These are phyloP conservation scores for Heterotilapia buettikoferi DNA, from an alignment of 2,113 vertebrate species.

Conservation along the genomic window DNA sequence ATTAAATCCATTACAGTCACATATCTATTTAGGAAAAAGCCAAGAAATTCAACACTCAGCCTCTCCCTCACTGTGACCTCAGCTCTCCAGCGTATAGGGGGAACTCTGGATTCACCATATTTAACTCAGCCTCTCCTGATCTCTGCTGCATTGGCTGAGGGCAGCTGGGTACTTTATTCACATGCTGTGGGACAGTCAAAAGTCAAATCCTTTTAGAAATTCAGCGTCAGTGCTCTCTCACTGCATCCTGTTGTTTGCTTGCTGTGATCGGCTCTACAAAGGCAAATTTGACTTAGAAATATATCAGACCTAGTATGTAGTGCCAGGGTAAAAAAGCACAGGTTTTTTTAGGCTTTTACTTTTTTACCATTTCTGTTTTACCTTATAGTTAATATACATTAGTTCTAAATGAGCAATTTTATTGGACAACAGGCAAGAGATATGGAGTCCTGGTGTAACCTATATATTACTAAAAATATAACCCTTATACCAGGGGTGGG, in stretches of 20 bases:
- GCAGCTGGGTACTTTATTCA: not conserved
- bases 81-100: not conserved
- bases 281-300: not conserved
- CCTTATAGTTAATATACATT: not conserved
- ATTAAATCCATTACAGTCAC: not conserved
- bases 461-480: not conserved
- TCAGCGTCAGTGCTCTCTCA: not conserved
- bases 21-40: not conserved
- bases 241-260: not conserved
- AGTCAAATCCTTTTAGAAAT: not conserved
- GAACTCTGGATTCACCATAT: not conserved
- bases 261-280: not conserved
- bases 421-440: not conserved
- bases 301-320: not conserved
- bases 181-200: not conserved
- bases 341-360: rapidly evolving
- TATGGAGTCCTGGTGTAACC: not conserved
- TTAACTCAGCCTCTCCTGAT: not conserved
- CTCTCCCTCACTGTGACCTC: not conserved
- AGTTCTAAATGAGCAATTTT: not conserved
- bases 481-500: not conserved
- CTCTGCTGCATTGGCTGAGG: not conserved
- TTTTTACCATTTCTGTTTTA: not conserved
- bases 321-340: not conserved
- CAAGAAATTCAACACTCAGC: not conserved